phyloP scores from a whole-genome alignment of 2,888 invertebrate genomes.

The Octonoba sinensis region DNA sequence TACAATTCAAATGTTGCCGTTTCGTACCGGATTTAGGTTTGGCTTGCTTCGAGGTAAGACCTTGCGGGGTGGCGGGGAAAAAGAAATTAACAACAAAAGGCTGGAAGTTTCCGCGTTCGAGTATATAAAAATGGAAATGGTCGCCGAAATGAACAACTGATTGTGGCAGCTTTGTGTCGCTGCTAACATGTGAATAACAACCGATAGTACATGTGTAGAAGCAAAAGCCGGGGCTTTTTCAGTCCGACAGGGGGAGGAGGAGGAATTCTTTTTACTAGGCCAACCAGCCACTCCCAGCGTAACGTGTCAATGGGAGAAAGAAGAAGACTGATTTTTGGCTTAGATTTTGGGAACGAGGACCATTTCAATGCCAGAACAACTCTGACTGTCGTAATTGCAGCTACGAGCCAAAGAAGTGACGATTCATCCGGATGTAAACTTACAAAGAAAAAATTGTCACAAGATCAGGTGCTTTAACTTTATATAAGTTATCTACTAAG shows the following conservation, averaged over 20 bases:
- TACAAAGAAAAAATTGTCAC: too few species aligned
- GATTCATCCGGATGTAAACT: too few species aligned
- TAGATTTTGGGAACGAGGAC: too few species aligned
- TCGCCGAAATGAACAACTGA: slow-evolving; percentile 59
- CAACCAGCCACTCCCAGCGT: slow-evolving; percentile 52
- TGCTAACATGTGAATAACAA: slow-evolving; percentile 62
- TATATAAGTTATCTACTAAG: too few species aligned
- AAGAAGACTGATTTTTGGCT: slow-evolving; percentile 5
- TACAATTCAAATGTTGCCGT: slow-evolving; percentile 46
- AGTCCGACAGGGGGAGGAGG: slow-evolving; percentile 14
- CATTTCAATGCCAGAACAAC: too few species aligned
- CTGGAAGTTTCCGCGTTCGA: slow-evolving; percentile 12
- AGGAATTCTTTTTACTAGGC: slow-evolving; percentile 47
- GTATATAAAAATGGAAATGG: slow-evolving; percentile 55
- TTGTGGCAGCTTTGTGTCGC: slow-evolving; percentile 49
- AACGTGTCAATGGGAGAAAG: slow-evolving; percentile 20
- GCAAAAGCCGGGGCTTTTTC: slow-evolving; percentile 38
- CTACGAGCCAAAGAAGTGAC: too few species aligned
- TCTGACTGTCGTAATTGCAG: too few species aligned
- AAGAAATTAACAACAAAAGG: slow-evolving; percentile 21
- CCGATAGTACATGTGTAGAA: slow-evolving; percentile 52
- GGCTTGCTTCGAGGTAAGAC: slow-evolving; percentile 18
- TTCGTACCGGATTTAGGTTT: slow-evolving; percentile 58
- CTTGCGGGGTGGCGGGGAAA: background rate
- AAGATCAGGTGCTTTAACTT: too few species aligned